Evolutionary conservation across 1,140 invertebrate genomes (phyloP), one percentile per base, ranked within the genome.

Genomic region (Stenopsyche tienmushanensis): DNA sequence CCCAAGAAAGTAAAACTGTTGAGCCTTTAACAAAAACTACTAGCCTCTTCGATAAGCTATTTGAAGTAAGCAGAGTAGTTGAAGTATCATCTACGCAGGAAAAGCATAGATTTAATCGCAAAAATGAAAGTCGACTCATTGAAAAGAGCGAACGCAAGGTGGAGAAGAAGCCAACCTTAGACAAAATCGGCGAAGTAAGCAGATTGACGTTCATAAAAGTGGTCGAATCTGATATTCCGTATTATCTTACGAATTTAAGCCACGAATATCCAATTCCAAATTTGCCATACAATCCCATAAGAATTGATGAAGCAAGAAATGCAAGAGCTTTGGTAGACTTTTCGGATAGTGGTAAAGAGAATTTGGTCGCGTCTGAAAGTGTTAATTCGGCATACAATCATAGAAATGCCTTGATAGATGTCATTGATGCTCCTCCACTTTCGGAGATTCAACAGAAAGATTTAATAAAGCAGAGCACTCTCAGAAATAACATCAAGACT

Each of bases 131-230:
- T 26, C 78, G 77, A 25, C 73, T 81, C 2, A 74, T 80, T 39
- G 76, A 84, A 73, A 76, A 77, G 70, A 76, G 79, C 1, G 73
- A 78, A 71, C 72, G 83, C 26, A 80, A 78, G 50, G 74, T 84
- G 44, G 83, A 85, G 71, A 80, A 80, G 53, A 77, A 83, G 72
- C 83, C 84, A 3, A 81, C 79, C 8, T 72, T 86, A 1, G 83
- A 86, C 72, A 84, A 84, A 79, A 82, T 87, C 62, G 85, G 86
- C 57, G 85, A 85, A 75, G 84, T 88, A 0, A 86, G 83, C 73
- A 78, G 86, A 69, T 83, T 83, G 53, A 86, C 84, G 62, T 79
- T 84, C 29, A 86, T 88, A 18, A 86, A 87, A 73, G 78, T 87
- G 52, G 82, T 87, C 13, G 83, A 82, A 76, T 78, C 79, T 70